phyloP scores from a whole-genome alignment of 2,797 vertebrate genomes.

The Mastacembelus armatus region DNA sequence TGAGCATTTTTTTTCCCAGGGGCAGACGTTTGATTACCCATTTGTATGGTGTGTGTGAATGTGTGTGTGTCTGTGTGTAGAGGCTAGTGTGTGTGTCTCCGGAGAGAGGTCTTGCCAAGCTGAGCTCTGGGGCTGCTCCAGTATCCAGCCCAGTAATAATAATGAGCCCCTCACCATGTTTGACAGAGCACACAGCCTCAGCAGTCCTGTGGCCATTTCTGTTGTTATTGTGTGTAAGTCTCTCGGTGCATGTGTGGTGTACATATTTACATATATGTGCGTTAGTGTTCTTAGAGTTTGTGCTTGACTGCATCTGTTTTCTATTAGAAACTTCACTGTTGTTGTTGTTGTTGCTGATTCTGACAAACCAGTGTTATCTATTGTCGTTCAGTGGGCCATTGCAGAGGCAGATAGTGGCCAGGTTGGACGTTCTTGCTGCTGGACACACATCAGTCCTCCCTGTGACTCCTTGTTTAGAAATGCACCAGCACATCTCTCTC shows the following conservation, averaged over 20 bases:
- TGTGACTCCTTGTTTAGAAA: constrained; percentile 77
- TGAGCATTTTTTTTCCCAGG: constrained; percentile 70
- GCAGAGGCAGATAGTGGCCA: constrained; percentile 65
- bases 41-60: constrained; percentile 81
- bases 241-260: constrained; percentile 21
- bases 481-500: constrained; percentile 75
- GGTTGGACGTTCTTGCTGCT: constrained; percentile 74
- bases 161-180: constrained; percentile 75
- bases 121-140: constrained; percentile 75
- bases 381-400: constrained; percentile 70
- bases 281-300: constrained; percentile 30
- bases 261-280: constrained; percentile 56
- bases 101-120: constrained; percentile 77
- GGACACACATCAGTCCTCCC: constrained; percentile 78
- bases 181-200: constrained; percentile 66
- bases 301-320: constrained; percentile 34
- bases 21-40: constrained; percentile 90
- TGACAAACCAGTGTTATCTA: constrained; percentile 63
- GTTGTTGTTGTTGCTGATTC: constrained; percentile 35
- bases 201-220: constrained; percentile 58
- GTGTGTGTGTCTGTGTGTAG: constrained; percentile 33
- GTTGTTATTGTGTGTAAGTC: constrained; percentile 45
- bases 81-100: constrained; percentile 47
- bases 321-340: constrained; percentile 43
- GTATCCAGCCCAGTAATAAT: constrained; percentile 78